phyloP scores from a whole-genome alignment of 2,797 vertebrate genomes.

The Catamblyrhynchus diadema region DNA sequence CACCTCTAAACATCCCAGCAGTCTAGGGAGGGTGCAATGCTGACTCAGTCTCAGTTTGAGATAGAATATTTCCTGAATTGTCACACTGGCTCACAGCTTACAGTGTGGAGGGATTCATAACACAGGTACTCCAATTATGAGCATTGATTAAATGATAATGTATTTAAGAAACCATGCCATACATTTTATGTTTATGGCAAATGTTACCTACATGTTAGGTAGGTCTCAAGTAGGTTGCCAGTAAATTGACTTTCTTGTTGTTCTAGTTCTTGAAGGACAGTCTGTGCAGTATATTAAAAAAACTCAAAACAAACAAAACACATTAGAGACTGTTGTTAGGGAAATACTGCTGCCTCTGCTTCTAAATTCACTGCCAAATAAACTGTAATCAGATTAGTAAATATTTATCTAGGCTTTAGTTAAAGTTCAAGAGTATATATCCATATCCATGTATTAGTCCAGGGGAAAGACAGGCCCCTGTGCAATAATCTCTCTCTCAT shows the following conservation, averaged over 20 bases:
- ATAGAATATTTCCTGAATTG: background rate
- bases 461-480: background rate
- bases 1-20: background rate
- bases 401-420: conserved; percentile 29
- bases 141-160: background rate
- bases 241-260: background rate
- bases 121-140: background rate
- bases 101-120: background rate
- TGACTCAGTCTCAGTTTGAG: background rate
- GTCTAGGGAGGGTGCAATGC: background rate
- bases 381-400: conserved; percentile 21
- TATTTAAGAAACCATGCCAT: background rate
- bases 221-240: background rate
- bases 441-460: background rate
- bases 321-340: background rate
- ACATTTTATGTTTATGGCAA: background rate
- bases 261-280: background rate
- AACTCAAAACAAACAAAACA: background rate
- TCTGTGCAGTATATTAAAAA: background rate
- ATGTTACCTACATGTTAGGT: background rate
- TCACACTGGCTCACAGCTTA: background rate
- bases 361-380: conserved; percentile 1
- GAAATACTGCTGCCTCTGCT: background rate
- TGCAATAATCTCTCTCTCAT: background rate
- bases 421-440: conserved; percentile 22